These are phyloP conservation scores for Pionites leucogaster DNA, from an alignment of 2,113 vertebrate species.

Conservation along the genomic window DNA sequence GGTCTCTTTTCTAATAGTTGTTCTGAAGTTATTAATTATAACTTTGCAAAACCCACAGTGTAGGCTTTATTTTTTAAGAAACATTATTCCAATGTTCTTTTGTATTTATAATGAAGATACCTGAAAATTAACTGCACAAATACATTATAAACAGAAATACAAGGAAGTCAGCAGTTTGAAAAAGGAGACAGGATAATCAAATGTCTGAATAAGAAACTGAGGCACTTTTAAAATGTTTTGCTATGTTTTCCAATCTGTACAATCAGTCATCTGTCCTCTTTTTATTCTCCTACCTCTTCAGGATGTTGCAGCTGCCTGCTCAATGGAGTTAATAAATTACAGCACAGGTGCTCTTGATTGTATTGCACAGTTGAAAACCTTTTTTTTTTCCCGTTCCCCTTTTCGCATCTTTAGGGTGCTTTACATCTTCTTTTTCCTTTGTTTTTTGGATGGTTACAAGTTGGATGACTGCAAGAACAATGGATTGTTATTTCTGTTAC, in stretches of 20 bases:
- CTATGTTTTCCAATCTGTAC: not conserved
- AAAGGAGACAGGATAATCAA: not conserved
- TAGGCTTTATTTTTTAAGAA: not conserved
- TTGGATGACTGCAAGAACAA: not conserved
- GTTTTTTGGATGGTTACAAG: not conserved
- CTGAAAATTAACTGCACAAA: not conserved
- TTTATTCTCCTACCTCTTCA: not conserved
- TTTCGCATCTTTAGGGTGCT: not conserved
- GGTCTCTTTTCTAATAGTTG: not conserved
- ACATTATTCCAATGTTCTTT: not conserved
- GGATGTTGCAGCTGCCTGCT: not conserved
- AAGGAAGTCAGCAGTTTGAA: not conserved
- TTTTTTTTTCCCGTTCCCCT: not conserved
- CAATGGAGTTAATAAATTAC: conserved; percentile 25
- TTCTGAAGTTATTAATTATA: not conserved
- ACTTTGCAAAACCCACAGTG: not conserved
- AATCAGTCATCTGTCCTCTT: not conserved
- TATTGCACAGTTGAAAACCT: not conserved
- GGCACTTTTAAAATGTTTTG: not conserved
- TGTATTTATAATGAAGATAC: not conserved
- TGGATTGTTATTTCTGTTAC: not conserved
- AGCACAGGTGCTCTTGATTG: not conserved
- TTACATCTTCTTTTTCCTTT: not conserved
- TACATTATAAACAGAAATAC: not conserved
- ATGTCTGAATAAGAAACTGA: not conserved